Conservation (phyloP, 2,113 vertebrate genomes). For the Probosciger aterrimus region DNA sequence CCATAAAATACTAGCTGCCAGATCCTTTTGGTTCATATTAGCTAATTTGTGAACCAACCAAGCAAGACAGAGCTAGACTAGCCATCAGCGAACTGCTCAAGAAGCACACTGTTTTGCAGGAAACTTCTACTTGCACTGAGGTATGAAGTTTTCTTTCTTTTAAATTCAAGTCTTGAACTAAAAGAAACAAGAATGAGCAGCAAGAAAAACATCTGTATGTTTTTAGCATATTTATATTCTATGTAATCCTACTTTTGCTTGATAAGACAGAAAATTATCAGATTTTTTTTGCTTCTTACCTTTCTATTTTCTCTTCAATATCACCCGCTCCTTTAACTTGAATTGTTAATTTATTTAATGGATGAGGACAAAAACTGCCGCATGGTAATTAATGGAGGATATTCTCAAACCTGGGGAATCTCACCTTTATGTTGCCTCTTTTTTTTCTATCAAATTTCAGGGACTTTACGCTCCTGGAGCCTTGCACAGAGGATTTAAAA, state of each 20-base stretch:
- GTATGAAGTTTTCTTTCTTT: background rate
- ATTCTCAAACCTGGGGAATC: background rate
- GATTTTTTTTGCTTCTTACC: background rate
- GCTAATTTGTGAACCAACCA: background rate
- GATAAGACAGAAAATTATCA: background rate
- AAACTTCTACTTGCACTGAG: background rate
- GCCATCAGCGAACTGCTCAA: background rate
- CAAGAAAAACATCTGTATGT: background rate
- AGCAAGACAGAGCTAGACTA: background rate
- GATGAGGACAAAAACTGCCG: accelerated
- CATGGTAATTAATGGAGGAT: background rate
- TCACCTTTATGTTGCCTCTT: background rate
- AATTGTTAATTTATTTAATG: background rate
- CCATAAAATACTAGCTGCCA: background rate
- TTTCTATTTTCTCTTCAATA: background rate
- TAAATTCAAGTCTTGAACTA: background rate
- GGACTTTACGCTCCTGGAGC: background rate
- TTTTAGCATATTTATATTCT: background rate
- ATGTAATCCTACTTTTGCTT: background rate
- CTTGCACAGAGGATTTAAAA: background rate
- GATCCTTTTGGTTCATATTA: background rate
- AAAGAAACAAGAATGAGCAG: background rate
- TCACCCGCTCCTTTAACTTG: background rate
- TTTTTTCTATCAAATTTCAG: background rate
- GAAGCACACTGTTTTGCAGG: background rate